Evolutionary conservation across 2,888 invertebrate genomes (phyloP).

Genomic region (Trissonchulus sp.): DNA sequence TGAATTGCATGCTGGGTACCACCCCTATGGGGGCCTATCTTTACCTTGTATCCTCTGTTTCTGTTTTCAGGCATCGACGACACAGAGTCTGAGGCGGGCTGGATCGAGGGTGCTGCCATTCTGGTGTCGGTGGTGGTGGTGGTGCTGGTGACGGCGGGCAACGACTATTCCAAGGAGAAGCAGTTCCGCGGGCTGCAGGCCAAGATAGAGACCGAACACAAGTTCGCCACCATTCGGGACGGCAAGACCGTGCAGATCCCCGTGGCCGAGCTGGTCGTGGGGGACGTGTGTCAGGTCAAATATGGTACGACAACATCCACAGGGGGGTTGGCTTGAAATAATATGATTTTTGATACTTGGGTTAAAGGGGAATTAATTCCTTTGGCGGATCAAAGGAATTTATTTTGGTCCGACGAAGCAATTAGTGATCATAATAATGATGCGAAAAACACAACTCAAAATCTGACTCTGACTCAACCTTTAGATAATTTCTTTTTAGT

Average conservation of each 20-base stretch:
- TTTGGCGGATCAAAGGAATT: too few relatives aligned
- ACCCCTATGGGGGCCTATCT: too few relatives aligned
- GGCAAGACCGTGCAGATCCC: slow-evolving; percentile 86
- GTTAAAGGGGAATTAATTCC: too few relatives aligned
- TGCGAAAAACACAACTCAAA: too few relatives aligned
- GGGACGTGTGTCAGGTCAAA: slow-evolving; percentile 86
- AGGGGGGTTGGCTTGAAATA: not conserved
- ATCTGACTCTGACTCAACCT: too few relatives aligned
- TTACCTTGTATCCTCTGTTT: too few relatives aligned
- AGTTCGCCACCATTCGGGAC: slow-evolving; percentile 88
- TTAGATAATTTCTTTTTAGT: too few relatives aligned
- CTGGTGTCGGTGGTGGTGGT: slow-evolving; percentile 58
- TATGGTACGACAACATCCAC: slow-evolving; percentile 55
- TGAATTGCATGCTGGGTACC: too few relatives aligned
- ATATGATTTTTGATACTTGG: not conserved
- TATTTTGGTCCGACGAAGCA: too few relatives aligned
- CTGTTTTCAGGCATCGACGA: slow-evolving; percentile 39
- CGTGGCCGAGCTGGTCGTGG: slow-evolving; percentile 93
- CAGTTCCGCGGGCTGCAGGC: slow-evolving; percentile 56
- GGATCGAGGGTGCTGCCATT: slow-evolving; percentile 60
- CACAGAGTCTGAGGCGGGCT: slow-evolving; percentile 55
- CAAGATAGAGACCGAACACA: slow-evolving; percentile 98
- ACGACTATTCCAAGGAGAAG: slow-evolving; percentile 58
- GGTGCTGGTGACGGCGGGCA: slow-evolving; percentile 59
- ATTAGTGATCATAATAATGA: too few relatives aligned